Conservation (phyloP, 2,797 vertebrate genomes). For the Leptodactylus fallax region DNA sequence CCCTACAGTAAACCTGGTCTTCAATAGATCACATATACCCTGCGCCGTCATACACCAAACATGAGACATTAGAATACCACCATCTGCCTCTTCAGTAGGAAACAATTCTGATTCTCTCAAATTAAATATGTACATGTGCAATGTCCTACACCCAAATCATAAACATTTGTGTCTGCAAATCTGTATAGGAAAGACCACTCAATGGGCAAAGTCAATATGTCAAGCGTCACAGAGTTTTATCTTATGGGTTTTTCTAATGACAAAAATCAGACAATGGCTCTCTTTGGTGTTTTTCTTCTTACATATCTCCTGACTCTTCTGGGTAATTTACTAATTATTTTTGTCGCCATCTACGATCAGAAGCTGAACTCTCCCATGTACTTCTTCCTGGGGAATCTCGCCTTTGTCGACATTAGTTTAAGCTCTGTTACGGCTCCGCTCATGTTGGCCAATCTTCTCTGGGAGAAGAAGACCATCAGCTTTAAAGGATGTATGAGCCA, state of each 20-base stretch:
- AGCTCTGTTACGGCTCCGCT: constrained; percentile 63
- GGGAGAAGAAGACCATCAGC: constrained; percentile 57
- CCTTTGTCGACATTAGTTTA: constrained; percentile 67
- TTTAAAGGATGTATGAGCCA: constrained; percentile 64
- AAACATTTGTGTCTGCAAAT: background rate
- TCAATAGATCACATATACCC: no score
- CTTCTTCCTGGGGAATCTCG: constrained; percentile 65
- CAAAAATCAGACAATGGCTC: constrained; percentile 30
- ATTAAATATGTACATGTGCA: no score
- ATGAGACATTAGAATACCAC: no score
- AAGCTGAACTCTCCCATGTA: constrained; percentile 64
- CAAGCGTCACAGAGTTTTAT: constrained; percentile 57
- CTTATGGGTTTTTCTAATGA: constrained; percentile 64
- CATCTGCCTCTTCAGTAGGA: no score
- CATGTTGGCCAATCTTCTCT: constrained; percentile 62
- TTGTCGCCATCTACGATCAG: constrained; percentile 42
- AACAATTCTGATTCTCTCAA: no score
- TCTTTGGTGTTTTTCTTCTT: constrained; percentile 61
- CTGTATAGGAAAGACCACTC: background rate
- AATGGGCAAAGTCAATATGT: constrained; percentile 5
- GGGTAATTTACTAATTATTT: constrained; percentile 64
- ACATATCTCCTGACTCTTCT: constrained; percentile 53
- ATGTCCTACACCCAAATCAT: no score
- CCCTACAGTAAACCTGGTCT: no score
- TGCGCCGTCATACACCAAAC: no score